These are phyloP conservation scores for Ovis canadensis DNA, from an alignment of 2,113 vertebrate species.

Conservation along the genomic window DNA sequence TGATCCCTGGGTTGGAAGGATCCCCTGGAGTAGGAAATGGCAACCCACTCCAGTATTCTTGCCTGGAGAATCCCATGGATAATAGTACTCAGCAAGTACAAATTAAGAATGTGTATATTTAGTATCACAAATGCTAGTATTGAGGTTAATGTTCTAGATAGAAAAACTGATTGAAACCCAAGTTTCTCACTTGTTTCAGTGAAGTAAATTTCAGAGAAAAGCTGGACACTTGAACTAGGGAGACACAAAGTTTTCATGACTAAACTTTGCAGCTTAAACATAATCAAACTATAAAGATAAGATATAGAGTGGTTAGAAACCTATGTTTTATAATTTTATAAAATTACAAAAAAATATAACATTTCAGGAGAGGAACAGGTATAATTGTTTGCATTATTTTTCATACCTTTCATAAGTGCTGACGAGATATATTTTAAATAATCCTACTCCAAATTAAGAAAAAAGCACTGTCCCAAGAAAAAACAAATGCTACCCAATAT, in stretches of 20 bases:
- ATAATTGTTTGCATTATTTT: background rate
- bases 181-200: background rate
- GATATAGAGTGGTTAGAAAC: background rate
- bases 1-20: background rate
- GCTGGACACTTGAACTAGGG: background rate
- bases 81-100: background rate
- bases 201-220: background rate
- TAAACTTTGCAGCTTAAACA: background rate
- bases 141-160: background rate
- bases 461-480: background rate
- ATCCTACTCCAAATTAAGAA: background rate
- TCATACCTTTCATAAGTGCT: background rate
- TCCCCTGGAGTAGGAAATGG: background rate
- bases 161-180: background rate
- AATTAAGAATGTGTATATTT: background rate
- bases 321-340: background rate
- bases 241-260: background rate
- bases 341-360: background rate
- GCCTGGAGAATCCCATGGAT: background rate
- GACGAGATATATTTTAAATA: background rate
- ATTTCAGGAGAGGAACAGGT: background rate
- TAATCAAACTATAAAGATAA: background rate
- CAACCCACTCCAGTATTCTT: background rate
- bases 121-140: background rate
- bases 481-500: background rate